Conservation (phyloP, 2,888 invertebrate genomes). For the Neuroscelio doddi region DNA sequence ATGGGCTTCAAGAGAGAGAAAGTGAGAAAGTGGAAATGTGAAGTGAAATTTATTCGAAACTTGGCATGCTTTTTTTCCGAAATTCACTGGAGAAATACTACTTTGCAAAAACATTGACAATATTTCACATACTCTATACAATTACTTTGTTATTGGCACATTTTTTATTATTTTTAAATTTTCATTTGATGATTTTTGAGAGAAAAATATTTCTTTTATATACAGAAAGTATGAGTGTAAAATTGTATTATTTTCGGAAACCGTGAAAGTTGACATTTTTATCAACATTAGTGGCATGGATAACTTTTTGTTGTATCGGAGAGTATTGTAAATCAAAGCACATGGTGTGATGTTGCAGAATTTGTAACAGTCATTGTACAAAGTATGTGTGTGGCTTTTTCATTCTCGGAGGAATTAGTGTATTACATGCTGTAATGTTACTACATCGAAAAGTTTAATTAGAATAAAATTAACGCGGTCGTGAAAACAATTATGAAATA, state of each 20-base stretch:
- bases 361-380: constrained; percentile 40
- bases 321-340: constrained; percentile 23
- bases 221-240: constrained; percentile 1
- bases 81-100: background rate
- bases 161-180: background rate
- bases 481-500: background rate
- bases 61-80: constrained; percentile 22
- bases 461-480: background rate
- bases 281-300: background rate
- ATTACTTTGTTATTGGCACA: constrained; percentile 22
- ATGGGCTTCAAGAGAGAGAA: too few relatives aligned
- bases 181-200: too few relatives aligned
- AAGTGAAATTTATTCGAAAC: constrained; percentile 10
- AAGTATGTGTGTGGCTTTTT: constrained; percentile 20
- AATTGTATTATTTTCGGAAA: constrained; percentile 1
- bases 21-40: background rate
- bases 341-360: constrained; percentile 20
- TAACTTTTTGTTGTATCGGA: constrained; percentile 16
- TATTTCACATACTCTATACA: background rate
- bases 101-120: too few relatives aligned
- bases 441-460: constrained; percentile 1
- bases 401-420: constrained; percentile 23
- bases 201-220: too few relatives aligned
- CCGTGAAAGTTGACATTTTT: background rate
- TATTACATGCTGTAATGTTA: constrained; percentile 10